A percentile compares a stretch with the other conserved stretches of the same genome.
Evolutionary conservation across 2,113 vertebrate genomes (phyloP).

Genomic region (Mustela lutreola): DNA sequence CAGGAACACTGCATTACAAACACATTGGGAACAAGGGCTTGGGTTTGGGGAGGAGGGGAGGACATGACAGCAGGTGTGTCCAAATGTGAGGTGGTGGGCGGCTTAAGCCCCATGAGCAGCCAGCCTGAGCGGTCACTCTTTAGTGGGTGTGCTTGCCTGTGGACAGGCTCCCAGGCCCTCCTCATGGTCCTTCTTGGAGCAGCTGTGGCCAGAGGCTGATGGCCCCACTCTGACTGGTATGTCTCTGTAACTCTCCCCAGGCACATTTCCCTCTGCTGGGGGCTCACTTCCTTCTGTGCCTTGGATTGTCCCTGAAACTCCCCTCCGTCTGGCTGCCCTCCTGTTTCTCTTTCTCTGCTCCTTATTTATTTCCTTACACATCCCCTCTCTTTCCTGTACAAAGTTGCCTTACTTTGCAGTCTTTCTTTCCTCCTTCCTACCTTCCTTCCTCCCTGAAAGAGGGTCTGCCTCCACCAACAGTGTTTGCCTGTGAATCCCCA

Average conservation of each 20-base stretch:
- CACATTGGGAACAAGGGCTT: not conserved
- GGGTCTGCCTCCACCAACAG: not conserved
- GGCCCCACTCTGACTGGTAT: not conserved
- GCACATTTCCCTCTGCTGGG: not conserved
- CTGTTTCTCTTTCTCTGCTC: not conserved
- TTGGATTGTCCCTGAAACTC: not conserved
- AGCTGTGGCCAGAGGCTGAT: not conserved
- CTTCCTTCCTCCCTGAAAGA: no score
- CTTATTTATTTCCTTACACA: not conserved
- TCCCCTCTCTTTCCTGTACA: not conserved
- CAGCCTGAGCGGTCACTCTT: not conserved
- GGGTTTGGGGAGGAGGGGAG: no score
- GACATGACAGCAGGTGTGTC: not conserved
- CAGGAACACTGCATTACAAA: not conserved
- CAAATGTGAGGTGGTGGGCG: no score
- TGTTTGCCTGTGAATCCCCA: not conserved
- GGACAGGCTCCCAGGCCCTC: not conserved
- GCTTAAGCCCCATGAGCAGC: not conserved
- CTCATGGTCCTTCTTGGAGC: not conserved
- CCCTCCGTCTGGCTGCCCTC: not conserved
- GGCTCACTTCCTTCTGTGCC: not conserved
- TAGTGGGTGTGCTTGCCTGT: not conserved
- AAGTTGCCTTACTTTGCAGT: not conserved
- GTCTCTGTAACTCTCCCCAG: not conserved
- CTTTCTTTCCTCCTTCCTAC: no score